These are phyloP conservation scores for Ophraella communa DNA, from an alignment of 2,888 invertebrate species.

Conservation along the genomic window DNA sequence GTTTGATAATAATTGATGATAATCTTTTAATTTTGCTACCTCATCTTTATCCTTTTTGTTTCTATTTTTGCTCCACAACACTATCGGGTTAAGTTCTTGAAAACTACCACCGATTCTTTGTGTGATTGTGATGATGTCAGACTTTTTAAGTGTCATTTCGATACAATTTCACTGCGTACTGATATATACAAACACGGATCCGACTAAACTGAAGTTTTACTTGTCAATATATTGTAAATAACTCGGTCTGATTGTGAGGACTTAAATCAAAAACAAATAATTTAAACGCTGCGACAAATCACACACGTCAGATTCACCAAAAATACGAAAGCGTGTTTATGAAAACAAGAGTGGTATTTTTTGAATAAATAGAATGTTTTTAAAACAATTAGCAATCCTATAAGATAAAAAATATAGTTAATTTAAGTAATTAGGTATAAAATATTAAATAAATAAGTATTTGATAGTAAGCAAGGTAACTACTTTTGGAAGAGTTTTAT, in stretches of 20 bases:
- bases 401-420: too few species aligned
- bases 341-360: too few species aligned
- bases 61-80: constrained; percentile 42
- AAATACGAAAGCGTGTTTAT: neutral
- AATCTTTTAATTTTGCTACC: constrained; percentile 18
- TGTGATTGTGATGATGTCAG: constrained; percentile 33
- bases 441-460: too few species aligned
- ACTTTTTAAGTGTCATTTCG: constrained; percentile 37
- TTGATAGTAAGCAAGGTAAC: too few species aligned
- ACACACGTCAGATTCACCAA: neutral
- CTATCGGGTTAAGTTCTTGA: constrained; percentile 50
- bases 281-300: neutral
- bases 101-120: constrained; percentile 47
- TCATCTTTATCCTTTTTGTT: constrained; percentile 41
- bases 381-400: too few species aligned
- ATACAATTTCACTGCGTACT: neutral
- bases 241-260: neutral
- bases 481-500: too few species aligned
- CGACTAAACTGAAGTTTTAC: constrained; percentile 3
- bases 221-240: constrained; percentile 12
- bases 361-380: too few species aligned
- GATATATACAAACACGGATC: neutral
- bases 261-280: constrained; percentile 16
- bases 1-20: neutral
- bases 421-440: too few species aligned